Evolutionary conservation across 1,140 invertebrate genomes (phyloP).

Genomic region (Bacillus rossius): DNA sequence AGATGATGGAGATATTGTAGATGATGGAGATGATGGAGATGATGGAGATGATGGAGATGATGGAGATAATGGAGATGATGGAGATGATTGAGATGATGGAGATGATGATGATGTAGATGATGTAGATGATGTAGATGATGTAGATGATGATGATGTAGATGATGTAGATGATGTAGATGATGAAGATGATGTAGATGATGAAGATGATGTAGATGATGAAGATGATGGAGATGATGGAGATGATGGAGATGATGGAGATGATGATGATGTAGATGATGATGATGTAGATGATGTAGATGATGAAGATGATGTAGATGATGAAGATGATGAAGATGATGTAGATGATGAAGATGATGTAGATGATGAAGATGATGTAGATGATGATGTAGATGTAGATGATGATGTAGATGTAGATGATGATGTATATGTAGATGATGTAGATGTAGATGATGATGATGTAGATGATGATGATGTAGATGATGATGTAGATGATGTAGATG

Average conservation of each 20-base stretch:
- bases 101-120: constrained; percentile 1
- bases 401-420: background rate
- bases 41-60: background rate
- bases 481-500: background rate
- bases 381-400: background rate
- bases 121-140: background rate
- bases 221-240: background rate
- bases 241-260: background rate
- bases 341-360: constrained; percentile 5
- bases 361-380: background rate
- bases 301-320: constrained; percentile 1
- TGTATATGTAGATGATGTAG: background rate
- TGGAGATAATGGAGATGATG: background rate
- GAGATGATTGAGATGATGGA: background rate
- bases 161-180: background rate
- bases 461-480: constrained; percentile 2
- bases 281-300: background rate
- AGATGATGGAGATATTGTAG: no score
- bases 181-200: background rate
- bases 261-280: background rate
- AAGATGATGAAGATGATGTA: background rate
- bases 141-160: no score
- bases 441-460: background rate
- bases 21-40: background rate
- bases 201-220: no score